Conservation (phyloP, 2,113 vertebrate species). For the Petrocephalus microphthalmus region DNA sequence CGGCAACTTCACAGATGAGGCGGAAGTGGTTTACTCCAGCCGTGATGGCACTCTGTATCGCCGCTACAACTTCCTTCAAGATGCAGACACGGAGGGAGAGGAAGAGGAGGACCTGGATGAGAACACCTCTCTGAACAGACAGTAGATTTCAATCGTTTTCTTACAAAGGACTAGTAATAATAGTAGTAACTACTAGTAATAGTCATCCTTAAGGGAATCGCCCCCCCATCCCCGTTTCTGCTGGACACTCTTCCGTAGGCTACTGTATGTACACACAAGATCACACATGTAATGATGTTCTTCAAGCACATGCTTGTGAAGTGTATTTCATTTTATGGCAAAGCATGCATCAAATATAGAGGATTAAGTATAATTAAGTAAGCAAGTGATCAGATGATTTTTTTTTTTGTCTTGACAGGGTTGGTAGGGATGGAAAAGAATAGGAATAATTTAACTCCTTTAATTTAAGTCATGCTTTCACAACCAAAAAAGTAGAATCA, state of each 20-base stretch:
- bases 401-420: neutral
- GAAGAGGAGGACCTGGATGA: conserved; percentile 37
- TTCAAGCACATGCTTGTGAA: neutral
- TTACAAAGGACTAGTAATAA: too few species aligned
- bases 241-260: neutral
- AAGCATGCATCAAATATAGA: neutral
- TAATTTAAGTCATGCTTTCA: neutral
- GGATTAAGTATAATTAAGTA: neutral
- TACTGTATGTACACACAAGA: neutral
- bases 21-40: conserved; percentile 66
- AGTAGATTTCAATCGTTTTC: neutral
- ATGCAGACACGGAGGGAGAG: conserved; percentile 44
- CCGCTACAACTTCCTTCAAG: conserved; percentile 52
- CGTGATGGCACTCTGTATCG: conserved; percentile 56
- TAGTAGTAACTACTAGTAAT: too few species aligned
- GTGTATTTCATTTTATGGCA: neutral
- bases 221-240: neutral
- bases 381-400: neutral
- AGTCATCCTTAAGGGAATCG: neutral
- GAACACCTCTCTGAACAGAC: conserved; percentile 40
- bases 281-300: neutral
- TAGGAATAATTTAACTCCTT: neutral
- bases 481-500: neutral
- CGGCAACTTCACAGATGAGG: conserved; percentile 56
- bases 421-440: neutral